Evolutionary conservation across 2,113 vertebrate genomes (phyloP).

Genomic region (Bufo gargarizans): DNA sequence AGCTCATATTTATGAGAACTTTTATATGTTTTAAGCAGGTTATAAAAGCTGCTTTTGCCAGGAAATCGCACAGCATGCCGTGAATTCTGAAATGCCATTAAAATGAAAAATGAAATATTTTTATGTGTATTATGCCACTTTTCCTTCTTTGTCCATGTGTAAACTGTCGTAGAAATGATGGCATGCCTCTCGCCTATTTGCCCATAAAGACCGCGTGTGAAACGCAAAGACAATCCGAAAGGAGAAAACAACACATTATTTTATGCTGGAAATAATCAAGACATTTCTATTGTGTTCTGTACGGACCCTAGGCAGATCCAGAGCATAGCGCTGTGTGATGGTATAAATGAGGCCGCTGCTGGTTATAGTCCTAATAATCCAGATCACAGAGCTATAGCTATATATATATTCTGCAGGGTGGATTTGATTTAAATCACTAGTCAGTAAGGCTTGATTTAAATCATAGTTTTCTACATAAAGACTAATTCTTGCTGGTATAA

Average conservation of each 20-base stretch:
- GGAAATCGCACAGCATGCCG: conserved; percentile 13
- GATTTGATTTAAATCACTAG: no score
- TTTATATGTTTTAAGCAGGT: conserved; percentile 50
- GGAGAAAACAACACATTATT: not conserved
- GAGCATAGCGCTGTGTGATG: no score
- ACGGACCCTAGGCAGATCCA: no score
- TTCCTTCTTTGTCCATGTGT: conserved; percentile 15
- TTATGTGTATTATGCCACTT: conserved; percentile 24
- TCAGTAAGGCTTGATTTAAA: no score
- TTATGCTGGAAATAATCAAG: not conserved
- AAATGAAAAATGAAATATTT: conserved; percentile 49
- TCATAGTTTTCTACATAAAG: no score
- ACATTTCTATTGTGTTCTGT: no score
- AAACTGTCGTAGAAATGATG: not conserved
- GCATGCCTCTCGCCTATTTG: not conserved
- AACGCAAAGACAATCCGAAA: not conserved
- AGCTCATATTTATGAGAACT: conserved; percentile 46
- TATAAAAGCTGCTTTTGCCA: conserved; percentile 7
- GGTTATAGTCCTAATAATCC: no score
- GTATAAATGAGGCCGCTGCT: no score
- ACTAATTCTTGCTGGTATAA: no score
- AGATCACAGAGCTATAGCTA: no score
- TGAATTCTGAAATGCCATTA: conserved; percentile 37
- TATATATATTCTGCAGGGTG: no score
- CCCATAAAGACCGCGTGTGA: not conserved